Evolutionary conservation across 1,140 invertebrate species (phyloP).

Genomic region (Vanessa tameamea): DNA sequence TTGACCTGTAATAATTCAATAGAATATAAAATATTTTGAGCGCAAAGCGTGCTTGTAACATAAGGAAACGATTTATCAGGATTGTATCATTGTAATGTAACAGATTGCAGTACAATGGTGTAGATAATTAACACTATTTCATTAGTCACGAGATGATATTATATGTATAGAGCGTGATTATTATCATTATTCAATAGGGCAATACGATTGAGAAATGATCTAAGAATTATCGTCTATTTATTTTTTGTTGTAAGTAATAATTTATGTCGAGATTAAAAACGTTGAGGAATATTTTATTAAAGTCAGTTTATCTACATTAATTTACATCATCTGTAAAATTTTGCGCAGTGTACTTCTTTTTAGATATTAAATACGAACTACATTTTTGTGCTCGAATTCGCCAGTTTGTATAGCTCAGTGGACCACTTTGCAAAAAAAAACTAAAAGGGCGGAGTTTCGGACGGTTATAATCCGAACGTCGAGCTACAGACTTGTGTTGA

Average conservation of each 20-base stretch:
- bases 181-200: constrained; percentile 40
- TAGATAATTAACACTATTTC: constrained; percentile 58
- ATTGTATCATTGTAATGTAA: constrained; percentile 59
- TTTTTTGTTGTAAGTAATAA: constrained; percentile 17
- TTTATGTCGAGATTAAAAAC: background rate
- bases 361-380: constrained; percentile 10
- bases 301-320: background rate
- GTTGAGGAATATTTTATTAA: background rate
- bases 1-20: constrained; percentile 43
- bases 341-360: constrained; percentile 7
- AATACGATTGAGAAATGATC: constrained; percentile 52
- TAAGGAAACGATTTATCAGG: constrained; percentile 70
- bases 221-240: constrained; percentile 21
- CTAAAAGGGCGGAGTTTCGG: constrained; percentile 62
- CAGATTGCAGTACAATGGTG: constrained; percentile 53
- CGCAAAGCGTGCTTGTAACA: constrained; percentile 50
- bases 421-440: constrained; percentile 39
- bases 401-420: constrained; percentile 17
- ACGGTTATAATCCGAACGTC: constrained; percentile 64
- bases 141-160: constrained; percentile 58
- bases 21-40: constrained; percentile 44
- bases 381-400: constrained; percentile 28
- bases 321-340: constrained; percentile 16
- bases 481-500: constrained; percentile 49
- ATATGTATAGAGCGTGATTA: constrained; percentile 51